Percentiles rank a stretch among this genome's conserved stretches.
Conservation (phyloP, 64 coral and sea anemone species). For the Porites lutea region DNA sequence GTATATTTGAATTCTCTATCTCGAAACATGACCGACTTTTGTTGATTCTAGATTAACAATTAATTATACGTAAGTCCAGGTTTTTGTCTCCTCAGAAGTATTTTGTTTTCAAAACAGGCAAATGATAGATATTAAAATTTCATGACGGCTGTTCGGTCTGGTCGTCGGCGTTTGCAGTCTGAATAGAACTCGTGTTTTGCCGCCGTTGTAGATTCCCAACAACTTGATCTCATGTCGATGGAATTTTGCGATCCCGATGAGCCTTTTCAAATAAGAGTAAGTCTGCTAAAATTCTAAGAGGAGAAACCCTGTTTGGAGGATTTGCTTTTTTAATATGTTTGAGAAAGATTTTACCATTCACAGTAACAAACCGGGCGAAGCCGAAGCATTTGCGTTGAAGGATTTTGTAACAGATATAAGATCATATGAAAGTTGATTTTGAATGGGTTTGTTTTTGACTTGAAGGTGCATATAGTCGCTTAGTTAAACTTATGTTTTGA, state of each 20-base stretch:
- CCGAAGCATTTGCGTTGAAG: too few species aligned
- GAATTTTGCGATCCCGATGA: constrained; percentile 46
- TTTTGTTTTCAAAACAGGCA: constrained; percentile 80
- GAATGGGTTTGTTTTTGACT: background rate
- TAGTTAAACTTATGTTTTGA: background rate
- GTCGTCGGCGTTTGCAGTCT: background rate
- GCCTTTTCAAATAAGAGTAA: constrained; percentile 64
- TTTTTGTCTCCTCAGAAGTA: constrained; percentile 50
- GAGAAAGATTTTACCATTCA: background rate
- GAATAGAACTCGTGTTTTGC: background rate
- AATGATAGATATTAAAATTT: constrained; percentile 85
- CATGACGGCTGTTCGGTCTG: constrained; percentile 18
- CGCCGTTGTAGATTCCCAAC: background rate
- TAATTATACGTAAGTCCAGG: constrained; percentile 70
- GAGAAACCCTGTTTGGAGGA: background rate
- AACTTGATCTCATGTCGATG: constrained; percentile 36
- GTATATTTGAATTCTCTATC: constrained; percentile 14
- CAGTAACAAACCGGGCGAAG: too few species aligned
- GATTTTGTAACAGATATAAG: background rate
- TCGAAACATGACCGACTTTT: constrained; percentile 29
- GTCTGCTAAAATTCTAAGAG: background rate
- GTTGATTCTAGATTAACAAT: constrained; percentile 66
- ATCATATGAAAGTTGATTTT: background rate
- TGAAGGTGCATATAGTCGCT: background rate
- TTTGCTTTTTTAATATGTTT: background rate